phyloP scores from a whole-genome alignment of 2,888 invertebrate species.

The Drosophila algonquin region DNA sequence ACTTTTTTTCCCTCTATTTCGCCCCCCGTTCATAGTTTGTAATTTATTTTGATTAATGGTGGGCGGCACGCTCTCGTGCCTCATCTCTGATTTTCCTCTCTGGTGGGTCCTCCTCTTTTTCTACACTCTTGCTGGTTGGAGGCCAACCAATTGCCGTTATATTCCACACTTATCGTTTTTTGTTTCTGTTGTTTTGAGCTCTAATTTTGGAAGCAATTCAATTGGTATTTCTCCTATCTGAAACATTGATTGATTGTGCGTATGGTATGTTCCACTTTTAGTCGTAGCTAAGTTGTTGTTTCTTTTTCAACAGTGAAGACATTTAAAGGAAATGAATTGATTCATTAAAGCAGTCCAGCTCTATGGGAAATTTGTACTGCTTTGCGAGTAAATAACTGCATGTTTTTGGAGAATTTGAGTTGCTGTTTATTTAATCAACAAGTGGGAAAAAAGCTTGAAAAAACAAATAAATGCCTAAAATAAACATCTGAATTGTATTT shows the following conservation, averaged over 20 bases:
- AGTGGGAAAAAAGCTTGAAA: neutral
- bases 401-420: constrained; percentile 1
- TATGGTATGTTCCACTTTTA: neutral
- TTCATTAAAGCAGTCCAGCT: neutral
- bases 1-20: constrained; percentile 8
- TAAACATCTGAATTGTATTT: neutral
- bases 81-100: constrained; percentile 10
- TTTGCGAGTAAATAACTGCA: too few relatives aligned
- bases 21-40: constrained; percentile 42
- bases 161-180: constrained; percentile 14
- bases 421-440: too few relatives aligned
- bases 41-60: constrained; percentile 53
- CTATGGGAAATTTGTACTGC: too few relatives aligned
- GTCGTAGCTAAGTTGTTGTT: neutral
- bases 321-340: neutral
- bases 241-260: constrained; percentile 33
- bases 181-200: constrained; percentile 17
- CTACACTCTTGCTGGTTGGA: neutral
- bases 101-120: constrained; percentile 7
- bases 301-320: neutral
- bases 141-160: constrained; percentile 29
- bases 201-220: constrained; percentile 31
- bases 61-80: constrained; percentile 27
- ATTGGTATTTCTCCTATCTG: constrained; percentile 18
- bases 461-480: neutral